Conservation (phyloP, 1,140 invertebrate genomes). For the Drosophila ficusphila region DNA sequence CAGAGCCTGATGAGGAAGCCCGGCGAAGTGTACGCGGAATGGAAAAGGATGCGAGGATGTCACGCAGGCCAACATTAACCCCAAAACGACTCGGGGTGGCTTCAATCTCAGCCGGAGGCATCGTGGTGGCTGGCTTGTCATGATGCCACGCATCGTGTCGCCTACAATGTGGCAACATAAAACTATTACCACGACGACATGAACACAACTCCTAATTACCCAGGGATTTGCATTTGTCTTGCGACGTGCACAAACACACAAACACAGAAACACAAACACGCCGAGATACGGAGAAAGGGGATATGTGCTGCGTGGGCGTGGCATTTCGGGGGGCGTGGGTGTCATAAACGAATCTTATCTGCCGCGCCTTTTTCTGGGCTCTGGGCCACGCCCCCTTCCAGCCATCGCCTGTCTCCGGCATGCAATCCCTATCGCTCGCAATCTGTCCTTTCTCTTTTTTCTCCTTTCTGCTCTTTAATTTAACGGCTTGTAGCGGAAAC, state of each 20-base stretch:
- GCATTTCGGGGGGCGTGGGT: conserved; percentile 56
- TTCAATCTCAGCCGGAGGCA: conserved; percentile 63
- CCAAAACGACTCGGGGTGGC: conserved; percentile 40
- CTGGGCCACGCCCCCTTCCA: conserved; percentile 51
- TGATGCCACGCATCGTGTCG: conserved; percentile 66
- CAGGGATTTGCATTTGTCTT: conserved; percentile 81
- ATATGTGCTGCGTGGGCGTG: conserved; percentile 16
- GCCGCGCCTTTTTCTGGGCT: conserved; percentile 58
- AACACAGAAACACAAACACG: conserved; percentile 4
- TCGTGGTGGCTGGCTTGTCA: conserved; percentile 15
- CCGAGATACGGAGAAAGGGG: background rate
- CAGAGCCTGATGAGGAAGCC: conserved; percentile 37
- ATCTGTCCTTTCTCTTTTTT: conserved; percentile 13
- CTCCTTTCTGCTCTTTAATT: conserved; percentile 35
- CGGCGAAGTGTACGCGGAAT: background rate
- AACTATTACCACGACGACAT: conserved; percentile 82
- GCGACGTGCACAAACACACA: conserved; percentile 48
- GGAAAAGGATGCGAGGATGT: conserved; percentile 29
- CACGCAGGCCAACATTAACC: conserved; percentile 67
- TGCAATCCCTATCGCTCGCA: conserved; percentile 40
- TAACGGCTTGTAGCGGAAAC: conserved; percentile 70
- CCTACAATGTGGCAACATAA: conserved; percentile 82
- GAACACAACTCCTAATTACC: conserved; percentile 81
- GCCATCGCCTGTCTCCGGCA: conserved; percentile 50
- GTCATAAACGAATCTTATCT: conserved; percentile 79